Conservation (phyloP, 2,113 vertebrate species). For the Oenanthe melanoleuca region DNA sequence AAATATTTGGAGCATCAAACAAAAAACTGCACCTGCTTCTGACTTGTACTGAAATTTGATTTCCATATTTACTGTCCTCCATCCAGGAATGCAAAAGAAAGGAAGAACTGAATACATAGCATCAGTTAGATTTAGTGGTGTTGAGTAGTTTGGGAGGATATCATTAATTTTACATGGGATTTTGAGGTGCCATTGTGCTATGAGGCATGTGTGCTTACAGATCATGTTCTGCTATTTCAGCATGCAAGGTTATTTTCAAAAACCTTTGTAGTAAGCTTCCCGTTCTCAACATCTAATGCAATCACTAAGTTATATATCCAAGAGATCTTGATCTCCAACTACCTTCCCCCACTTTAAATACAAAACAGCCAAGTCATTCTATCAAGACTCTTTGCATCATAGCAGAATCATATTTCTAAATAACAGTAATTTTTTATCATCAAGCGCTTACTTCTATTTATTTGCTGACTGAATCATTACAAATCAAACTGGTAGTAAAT, state of each 20-base stretch:
- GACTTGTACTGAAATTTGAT: neutral
- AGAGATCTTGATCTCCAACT: neutral
- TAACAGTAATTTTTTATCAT: neutral
- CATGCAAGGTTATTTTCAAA: neutral
- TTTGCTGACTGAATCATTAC: neutral
- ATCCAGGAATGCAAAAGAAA: neutral
- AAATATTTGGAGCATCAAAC: neutral
- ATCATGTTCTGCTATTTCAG: neutral
- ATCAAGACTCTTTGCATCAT: neutral
- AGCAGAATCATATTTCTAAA: neutral
- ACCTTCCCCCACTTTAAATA: neutral
- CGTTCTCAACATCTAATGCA: neutral
- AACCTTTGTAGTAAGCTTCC: neutral
- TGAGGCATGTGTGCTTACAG: neutral
- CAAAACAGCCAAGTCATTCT: neutral
- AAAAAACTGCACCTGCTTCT: neutral
- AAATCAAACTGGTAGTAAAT: conserved; percentile 7
- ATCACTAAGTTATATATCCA: neutral
- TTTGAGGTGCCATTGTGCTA: neutral
- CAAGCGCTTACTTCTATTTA: neutral
- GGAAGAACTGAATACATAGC: neutral
- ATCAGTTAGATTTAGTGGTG: neutral
- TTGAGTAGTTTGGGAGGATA: neutral
- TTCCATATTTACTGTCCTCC: neutral
- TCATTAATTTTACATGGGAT: neutral